phyloP scores from a whole-genome alignment of 1,140 invertebrate genomes.

The Drosophila subobscura region DNA sequence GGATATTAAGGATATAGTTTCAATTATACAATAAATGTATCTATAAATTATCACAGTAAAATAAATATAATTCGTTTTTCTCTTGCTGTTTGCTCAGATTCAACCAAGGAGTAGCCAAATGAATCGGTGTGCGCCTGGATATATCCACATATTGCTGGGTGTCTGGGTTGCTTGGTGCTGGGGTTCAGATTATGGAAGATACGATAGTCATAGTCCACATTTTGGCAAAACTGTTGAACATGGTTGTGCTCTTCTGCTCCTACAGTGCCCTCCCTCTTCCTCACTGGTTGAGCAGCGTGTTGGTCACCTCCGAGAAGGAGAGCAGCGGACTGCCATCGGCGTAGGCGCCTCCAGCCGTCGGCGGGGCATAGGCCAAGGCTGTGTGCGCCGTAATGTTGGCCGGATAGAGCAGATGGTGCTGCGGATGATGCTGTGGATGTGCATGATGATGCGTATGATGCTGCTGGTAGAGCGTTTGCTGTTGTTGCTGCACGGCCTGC shows the following conservation, averaged over 20 bases:
- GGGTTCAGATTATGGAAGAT: slow-evolving; percentile 78
- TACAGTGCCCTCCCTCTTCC: background rate
- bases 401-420: slow-evolving; percentile 71
- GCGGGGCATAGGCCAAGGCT: slow-evolving; percentile 74
- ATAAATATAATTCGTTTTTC: slow-evolving; percentile 68
- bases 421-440: slow-evolving; percentile 85
- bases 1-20: slow-evolving; percentile 39
- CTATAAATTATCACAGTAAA: slow-evolving; percentile 80
- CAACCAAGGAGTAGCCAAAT: slow-evolving; percentile 52
- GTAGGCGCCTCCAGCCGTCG: slow-evolving; percentile 84
- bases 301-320: slow-evolving; percentile 93
- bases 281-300: slow-evolving; percentile 89
- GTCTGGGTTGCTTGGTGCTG: background rate
- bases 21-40: slow-evolving; percentile 44
- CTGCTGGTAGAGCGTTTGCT: slow-evolving; percentile 62
- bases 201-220: slow-evolving; percentile 83
- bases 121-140: slow-evolving; percentile 13
- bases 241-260: slow-evolving; percentile 35
- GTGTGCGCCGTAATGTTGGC: slow-evolving; percentile 85
- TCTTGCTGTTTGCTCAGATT: slow-evolving; percentile 29
- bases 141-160: slow-evolving; percentile 5
- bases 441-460: slow-evolving; percentile 61
- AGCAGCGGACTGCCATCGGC: slow-evolving; percentile 91
- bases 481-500: slow-evolving; percentile 38
- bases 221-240: slow-evolving; percentile 82